A percentile compares a stretch with the other conserved stretches of the same genome.
Evolutionary conservation across 2,888 invertebrate genomes (phyloP).

Genomic region (Archips xylosteana): DNA sequence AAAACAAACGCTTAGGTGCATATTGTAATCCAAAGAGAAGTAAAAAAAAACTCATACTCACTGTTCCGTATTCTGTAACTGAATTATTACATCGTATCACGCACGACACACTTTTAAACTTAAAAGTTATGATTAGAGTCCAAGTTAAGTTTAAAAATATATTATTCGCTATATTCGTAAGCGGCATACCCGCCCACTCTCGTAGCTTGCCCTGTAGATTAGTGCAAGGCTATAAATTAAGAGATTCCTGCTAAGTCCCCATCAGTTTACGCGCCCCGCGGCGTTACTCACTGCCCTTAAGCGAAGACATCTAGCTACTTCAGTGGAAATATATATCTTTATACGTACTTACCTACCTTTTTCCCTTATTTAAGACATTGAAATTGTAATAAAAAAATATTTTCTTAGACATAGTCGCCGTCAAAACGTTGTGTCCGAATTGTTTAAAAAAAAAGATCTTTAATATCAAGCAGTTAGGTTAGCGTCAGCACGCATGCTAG

Average conservation of each 20-base stretch:
- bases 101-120: neutral
- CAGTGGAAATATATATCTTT: constrained; percentile 71
- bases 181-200: constrained; percentile 40
- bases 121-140: too few relatives aligned
- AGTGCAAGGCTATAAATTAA: constrained; percentile 80
- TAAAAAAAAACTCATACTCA: too few relatives aligned
- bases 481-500: too few relatives aligned
- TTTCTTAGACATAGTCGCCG: neutral
- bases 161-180: neutral
- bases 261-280: constrained; percentile 77
- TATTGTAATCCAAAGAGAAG: too few relatives aligned
- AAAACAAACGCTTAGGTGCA: too few relatives aligned
- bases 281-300: constrained; percentile 71
- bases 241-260: constrained; percentile 84
- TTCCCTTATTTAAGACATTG: constrained; percentile 52
- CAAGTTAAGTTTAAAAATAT: constrained; percentile 27
- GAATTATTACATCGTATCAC: neutral
- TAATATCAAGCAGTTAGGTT: too few relatives aligned
- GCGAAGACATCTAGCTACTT: constrained; percentile 73
- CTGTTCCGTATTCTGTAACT: too few relatives aligned
- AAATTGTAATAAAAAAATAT: too few relatives aligned
- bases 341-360: constrained; percentile 50
- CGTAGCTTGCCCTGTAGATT: constrained; percentile 52
- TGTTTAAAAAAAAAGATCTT: too few relatives aligned
- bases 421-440: too few relatives aligned